A percentile compares a stretch with the other conserved stretches of the same genome.
Conservation (phyloP, 2,113 vertebrate species). For the Martes martes region DNA sequence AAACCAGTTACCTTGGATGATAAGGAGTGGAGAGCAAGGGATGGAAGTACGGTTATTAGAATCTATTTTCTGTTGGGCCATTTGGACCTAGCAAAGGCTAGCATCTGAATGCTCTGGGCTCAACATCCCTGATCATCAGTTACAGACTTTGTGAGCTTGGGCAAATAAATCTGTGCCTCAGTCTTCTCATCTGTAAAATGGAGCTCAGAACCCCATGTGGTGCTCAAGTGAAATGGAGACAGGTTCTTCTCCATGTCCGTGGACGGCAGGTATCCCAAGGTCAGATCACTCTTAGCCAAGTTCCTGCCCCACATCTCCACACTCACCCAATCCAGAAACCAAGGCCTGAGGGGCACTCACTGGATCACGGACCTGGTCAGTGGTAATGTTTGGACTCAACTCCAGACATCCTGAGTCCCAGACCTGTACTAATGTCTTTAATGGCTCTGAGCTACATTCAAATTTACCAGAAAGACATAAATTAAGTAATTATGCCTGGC, state of each 20-base stretch:
- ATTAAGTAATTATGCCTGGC: background rate
- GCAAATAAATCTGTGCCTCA: background rate
- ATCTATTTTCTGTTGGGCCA: background rate
- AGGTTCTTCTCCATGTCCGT: background rate
- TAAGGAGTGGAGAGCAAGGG: background rate
- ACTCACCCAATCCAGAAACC: too few species aligned
- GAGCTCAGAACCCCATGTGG: background rate
- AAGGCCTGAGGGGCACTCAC: accelerated
- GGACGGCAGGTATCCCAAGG: background rate
- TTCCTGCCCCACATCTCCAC: background rate
- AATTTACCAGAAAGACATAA: background rate
- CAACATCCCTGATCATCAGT: background rate
- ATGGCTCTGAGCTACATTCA: background rate
- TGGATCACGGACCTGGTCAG: background rate
- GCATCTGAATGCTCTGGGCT: background rate
- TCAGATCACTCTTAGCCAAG: background rate
- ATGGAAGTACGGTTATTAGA: background rate
- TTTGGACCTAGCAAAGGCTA: background rate
- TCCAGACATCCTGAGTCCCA: background rate
- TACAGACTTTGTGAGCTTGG: background rate
- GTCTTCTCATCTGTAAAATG: background rate
- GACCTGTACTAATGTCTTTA: background rate
- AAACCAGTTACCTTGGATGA: background rate
- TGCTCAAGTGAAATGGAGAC: background rate
- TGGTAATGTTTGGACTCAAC: background rate